phyloP scores from a whole-genome alignment of 2,113 vertebrate genomes.

The Eupsittula cactorum region DNA sequence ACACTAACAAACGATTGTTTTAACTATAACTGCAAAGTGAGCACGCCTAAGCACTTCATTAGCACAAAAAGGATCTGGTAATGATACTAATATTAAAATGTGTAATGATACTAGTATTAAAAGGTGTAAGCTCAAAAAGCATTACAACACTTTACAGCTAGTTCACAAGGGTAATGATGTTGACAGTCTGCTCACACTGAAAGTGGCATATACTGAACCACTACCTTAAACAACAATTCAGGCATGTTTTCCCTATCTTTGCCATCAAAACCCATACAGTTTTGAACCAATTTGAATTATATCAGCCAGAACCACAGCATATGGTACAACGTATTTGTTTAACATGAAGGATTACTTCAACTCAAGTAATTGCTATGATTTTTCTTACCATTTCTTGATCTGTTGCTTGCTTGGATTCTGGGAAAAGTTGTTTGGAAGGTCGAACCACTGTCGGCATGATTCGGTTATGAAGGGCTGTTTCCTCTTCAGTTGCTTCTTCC shows the following conservation, averaged over 20 bases:
- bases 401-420: conserved; percentile 72
- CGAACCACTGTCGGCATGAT: conserved; percentile 98
- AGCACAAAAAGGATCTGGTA: neutral
- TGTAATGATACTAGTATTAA: neutral
- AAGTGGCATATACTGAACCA: neutral
- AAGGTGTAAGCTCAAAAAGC: neutral
- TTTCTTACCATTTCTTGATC: conserved; percentile 88
- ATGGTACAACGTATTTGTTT: neutral
- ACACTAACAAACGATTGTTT: neutral
- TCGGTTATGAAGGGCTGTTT: conserved; percentile 92
- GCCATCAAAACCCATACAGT: neutral
- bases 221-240: neutral
- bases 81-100: neutral
- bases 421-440: conserved; percentile 89
- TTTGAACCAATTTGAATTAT: neutral
- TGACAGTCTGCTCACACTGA: neutral
- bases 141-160: neutral
- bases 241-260: neutral
- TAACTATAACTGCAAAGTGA: neutral
- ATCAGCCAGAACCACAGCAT: neutral
- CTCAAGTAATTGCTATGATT: neutral
- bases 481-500: conserved; percentile 96
- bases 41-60: neutral
- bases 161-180: neutral
- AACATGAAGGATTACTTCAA: neutral